phyloP scores from a whole-genome alignment of 2,888 invertebrate species.

The Pyrochroa serraticornis region DNA sequence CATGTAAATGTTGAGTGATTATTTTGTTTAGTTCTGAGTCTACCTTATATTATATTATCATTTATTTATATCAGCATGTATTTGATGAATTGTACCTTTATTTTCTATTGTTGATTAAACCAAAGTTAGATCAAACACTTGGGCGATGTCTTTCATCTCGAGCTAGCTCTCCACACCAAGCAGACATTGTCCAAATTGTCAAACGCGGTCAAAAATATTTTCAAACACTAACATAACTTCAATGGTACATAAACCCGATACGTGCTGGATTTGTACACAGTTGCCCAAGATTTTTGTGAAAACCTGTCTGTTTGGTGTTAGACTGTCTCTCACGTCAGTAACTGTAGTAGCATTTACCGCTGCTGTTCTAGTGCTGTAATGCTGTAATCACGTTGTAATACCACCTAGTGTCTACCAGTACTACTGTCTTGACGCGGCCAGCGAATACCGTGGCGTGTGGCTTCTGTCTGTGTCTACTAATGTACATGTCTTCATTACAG shows the following conservation, averaged over 20 bases:
- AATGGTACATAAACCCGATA: too few species aligned
- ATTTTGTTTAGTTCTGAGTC: constrained; percentile 53
- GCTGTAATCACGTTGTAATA: constrained; percentile 43
- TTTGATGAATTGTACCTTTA: constrained; percentile 58
- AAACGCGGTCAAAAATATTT: not conserved
- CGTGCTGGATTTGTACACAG: too few species aligned
- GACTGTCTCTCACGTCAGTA: constrained; percentile 14
- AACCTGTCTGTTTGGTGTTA: constrained; percentile 31
- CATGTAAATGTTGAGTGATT: constrained; percentile 56
- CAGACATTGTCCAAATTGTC: constrained; percentile 17
- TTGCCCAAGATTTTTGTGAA: not conserved
- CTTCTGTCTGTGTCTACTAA: constrained; percentile 59
- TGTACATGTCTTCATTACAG: constrained; percentile 56
- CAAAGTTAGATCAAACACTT: constrained; percentile 57
- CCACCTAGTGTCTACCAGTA: constrained; percentile 48
- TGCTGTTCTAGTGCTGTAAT: constrained; percentile 46
- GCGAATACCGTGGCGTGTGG: constrained; percentile 50
- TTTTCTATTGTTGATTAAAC: constrained; percentile 60
- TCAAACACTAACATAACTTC: not conserved
- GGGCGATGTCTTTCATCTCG: constrained; percentile 47
- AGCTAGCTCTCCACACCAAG: constrained; percentile 35
- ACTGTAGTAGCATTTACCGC: constrained; percentile 40
- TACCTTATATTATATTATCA: constrained; percentile 52
- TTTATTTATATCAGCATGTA: constrained; percentile 56
- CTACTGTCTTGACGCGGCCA: constrained; percentile 46